Percentiles rank a stretch among this genome's conserved stretches.
phyloP scores from a whole-genome alignment of 2,113 vertebrate species.

The Heloderma charlesbogerti region DNA sequence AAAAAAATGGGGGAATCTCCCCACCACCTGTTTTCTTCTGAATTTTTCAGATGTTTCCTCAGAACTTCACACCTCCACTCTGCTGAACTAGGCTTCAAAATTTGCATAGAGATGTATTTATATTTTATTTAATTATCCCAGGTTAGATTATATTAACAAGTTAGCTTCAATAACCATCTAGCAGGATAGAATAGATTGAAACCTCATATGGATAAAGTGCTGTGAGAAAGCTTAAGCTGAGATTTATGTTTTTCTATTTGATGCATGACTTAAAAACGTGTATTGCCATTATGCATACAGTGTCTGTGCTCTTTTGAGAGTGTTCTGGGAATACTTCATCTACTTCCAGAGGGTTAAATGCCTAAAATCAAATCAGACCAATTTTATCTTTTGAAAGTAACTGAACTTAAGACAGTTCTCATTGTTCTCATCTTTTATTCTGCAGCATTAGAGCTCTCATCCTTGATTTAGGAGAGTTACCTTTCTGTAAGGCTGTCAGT shows the following conservation, averaged over 20 bases:
- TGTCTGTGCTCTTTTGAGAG: background rate
- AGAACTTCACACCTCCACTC: background rate
- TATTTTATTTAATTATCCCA: constrained; percentile 10
- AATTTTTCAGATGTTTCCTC: no score
- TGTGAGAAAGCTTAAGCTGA: background rate
- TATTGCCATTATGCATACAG: background rate
- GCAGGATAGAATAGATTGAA: background rate
- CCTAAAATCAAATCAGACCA: constrained; percentile 51
- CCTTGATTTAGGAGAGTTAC: constrained; percentile 46
- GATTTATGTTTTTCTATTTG: background rate
- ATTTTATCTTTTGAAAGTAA: constrained; percentile 40
- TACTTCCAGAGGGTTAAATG: constrained; percentile 41
- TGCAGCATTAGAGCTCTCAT: constrained; percentile 39
- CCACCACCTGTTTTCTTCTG: no score
- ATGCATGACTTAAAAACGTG: background rate
- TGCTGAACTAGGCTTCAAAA: background rate
- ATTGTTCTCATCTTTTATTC: constrained; percentile 47
- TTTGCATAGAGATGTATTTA: constrained; percentile 1
- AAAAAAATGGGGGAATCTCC: no score
- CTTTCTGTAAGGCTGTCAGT: constrained; percentile 26
- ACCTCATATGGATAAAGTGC: background rate
- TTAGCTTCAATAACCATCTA: background rate
- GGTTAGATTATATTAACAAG: constrained; percentile 1
- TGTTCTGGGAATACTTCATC: constrained; percentile 3
- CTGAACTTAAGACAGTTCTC: constrained; percentile 43